Evolutionary conservation across 2,888 invertebrate genomes (phyloP).

Genomic region (Elmis aenea): DNA sequence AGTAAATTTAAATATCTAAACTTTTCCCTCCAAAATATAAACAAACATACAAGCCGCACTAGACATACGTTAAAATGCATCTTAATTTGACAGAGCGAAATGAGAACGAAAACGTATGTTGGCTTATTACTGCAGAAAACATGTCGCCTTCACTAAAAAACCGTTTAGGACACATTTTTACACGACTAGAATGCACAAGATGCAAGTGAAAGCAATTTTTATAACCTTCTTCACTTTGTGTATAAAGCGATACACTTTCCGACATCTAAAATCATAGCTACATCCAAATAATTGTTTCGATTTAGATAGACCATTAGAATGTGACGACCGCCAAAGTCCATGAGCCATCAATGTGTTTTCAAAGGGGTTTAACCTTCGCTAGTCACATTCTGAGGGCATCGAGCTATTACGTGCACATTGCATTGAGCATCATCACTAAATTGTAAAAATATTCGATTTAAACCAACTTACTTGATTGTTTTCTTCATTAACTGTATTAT

Average conservation of each 20-base stretch:
- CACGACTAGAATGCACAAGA: slow-evolving; percentile 3
- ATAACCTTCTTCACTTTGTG: too few species aligned
- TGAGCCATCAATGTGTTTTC: too few species aligned
- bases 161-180: too few species aligned
- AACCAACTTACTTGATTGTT: slow-evolving; percentile 40
- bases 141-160: slow-evolving; percentile 10
- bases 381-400: slow-evolving; percentile 41
- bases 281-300: too few species aligned
- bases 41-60: slow-evolving; percentile 23
- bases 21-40: slow-evolving; percentile 47
- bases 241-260: too few species aligned
- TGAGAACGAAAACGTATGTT: slow-evolving; percentile 20
- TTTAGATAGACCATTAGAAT: too few species aligned
- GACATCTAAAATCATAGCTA: too few species aligned
- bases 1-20: slow-evolving; percentile 22
- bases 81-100: slow-evolving; percentile 14
- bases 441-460: slow-evolving; percentile 18
- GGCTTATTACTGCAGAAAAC: slow-evolving; percentile 13
- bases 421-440: slow-evolving; percentile 15
- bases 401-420: slow-evolving; percentile 46
- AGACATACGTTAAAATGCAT: slow-evolving; percentile 20
- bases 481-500: slow-evolving; percentile 43
- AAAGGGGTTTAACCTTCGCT: slow-evolving; percentile 32
- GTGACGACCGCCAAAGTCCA: too few species aligned
- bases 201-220: too few species aligned